Base-by-base conservation (phyloP, 1,140 invertebrate species). In the Ceratina australensis region DNA sequence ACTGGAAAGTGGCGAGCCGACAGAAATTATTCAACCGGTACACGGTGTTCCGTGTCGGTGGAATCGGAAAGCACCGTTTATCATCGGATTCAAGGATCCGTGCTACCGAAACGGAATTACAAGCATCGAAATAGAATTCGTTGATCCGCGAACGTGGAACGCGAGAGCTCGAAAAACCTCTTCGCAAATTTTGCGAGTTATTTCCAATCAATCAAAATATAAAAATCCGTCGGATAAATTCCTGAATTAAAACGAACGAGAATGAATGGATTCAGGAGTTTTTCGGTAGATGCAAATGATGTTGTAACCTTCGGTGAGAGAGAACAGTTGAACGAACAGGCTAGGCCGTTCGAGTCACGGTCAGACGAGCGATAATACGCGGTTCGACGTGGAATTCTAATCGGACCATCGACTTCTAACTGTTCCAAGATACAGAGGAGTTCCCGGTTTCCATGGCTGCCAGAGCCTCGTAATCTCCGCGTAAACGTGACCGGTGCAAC, bases 401-500 rank as follows among this genome's bases (percentile, higher is more conserved):
- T 75, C 72, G 72, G 33, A 49, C 42, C 61, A 75, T 75, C 72
- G 72, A 67, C 72, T 67, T 75, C 63, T 59, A 75, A 75, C 72
- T 67, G 72, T 75, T 75, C 15, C 18, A 4, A 49, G 63, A 56
- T 65, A 65, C 20, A 20, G 3, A 15, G 50, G 26, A 56, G 61
- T 54, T 65, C 49, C 61, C 16, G 33, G 22, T 16, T 16, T 42
- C 52, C 52, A n/a, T 54, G 52, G 22, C 54, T 16, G 22, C 5
- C 22, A 10, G 1, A 67, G 66, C 54, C 73, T 54, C 54, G 18
- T 64, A 56, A 81, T 81, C 76, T 81, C 57, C 50, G 57, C 63
- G 28, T 5, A 15, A 67, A 67, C 73, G 68, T 82, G 81, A 82
- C 74, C 81, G n/a, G 47, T 26, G 54, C 64, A 82, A 81, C 79